Base-by-base conservation (phyloP, 2,888 invertebrate species). In the Belgica antarctica region DNA sequence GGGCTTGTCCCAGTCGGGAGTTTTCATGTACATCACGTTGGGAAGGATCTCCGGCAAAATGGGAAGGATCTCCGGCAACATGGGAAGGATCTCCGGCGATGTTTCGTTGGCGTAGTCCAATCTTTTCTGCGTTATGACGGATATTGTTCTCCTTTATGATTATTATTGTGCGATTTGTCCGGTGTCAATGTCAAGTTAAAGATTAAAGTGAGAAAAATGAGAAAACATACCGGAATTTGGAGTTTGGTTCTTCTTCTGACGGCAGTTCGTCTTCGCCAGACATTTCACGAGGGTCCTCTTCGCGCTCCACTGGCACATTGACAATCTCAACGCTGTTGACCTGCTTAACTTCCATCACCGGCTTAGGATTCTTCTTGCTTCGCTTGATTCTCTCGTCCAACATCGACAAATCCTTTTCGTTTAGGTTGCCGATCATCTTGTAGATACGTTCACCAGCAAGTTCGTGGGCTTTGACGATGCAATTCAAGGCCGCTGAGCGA, bases 321-420 rank as follows among this genome's bases (percentile, higher is more conserved):
- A 79, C 79, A 34, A 78, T 78, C 73, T 80, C 78, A 71, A 78
- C 77, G 52, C 79, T 78, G 10, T 74, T 72, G 27, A 74, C 73
- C 28, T 75, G 71, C 80, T 47, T 80, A 74, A 78, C 75, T 78
- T 81, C 71, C 79, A 83, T 76, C 77, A 82, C 68, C 79, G 83
- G 76, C 75, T 82, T 76, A 76, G 86, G 74, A 81, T 84, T 78
- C 77, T 90, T 90, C 72, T 88, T 86, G 1, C 94, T 90, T 25
- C 98, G 86, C 78, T 97, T 97, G 71, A 99, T 96, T 61, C 98
- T 86, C 80, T 99, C 98, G 76, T 98, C 97, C 62, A 99, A 81
- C 74, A 97, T 84, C 0, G 94, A 93, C 76, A 92, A 85, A 77
- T 98, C 98, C 80, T 99, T 98, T 77, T 97, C 96, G 1, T 89